Percentiles rank a stretch among this genome's conserved stretches.
These are phyloP conservation scores for Polyodon spathula DNA, from an alignment of 2,113 vertebrate species.

Conservation along the genomic window DNA sequence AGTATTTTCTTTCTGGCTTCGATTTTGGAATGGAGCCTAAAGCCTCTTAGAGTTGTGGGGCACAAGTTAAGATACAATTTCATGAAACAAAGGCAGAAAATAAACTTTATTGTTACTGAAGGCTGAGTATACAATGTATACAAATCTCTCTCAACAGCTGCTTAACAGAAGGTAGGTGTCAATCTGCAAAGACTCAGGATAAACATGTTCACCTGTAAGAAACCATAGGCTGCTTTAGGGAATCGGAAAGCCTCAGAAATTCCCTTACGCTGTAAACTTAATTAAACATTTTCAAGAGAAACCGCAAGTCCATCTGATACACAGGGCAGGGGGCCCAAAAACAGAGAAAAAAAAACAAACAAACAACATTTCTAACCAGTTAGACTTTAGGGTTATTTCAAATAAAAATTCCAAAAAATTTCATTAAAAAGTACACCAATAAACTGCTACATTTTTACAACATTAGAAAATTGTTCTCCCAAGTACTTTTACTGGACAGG, in stretches of 20 bases:
- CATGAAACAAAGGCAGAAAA: background rate
- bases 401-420: background rate
- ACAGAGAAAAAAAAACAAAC: constrained; percentile 19
- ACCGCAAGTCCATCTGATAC: background rate
- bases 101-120: background rate
- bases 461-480: too few relatives aligned
- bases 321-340: constrained; percentile 23
- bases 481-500: too few relatives aligned
- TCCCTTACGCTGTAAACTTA: background rate
- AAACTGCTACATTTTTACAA: too few relatives aligned
- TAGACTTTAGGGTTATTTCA: background rate
- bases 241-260: background rate
- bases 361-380: constrained; percentile 10
- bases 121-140: background rate
- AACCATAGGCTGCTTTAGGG: background rate
- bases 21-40: too few relatives aligned
- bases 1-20: too few relatives aligned
- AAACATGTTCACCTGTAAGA: background rate
- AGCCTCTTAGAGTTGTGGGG: too few relatives aligned
- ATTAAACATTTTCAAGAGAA: background rate
- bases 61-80: too few relatives aligned
- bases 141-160: background rate
- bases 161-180: background rate
- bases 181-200: background rate
- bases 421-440: background rate